These are phyloP conservation scores for Bucorvus abyssinicus DNA, from an alignment of 2,797 vertebrate genomes.

Conservation along the genomic window DNA sequence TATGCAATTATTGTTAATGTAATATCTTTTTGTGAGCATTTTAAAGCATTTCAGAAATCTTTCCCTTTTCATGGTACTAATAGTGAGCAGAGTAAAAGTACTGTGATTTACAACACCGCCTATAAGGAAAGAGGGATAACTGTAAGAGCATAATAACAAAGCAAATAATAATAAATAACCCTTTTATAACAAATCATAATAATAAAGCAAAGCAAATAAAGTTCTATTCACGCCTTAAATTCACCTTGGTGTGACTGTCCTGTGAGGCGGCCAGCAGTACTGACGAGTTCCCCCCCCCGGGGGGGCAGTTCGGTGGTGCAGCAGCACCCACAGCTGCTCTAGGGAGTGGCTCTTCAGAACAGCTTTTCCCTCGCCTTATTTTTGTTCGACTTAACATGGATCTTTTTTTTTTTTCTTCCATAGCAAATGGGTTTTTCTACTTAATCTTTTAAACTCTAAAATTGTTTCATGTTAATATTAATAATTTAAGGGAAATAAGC, in stretches of 20 bases:
- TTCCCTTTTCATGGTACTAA: background rate
- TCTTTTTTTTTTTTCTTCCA: background rate
- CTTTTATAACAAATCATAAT: background rate
- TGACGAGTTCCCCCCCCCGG: background rate
- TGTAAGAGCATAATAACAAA: background rate
- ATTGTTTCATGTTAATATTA: background rate
- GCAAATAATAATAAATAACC: background rate
- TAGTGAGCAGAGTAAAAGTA: background rate
- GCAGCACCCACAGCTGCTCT: accelerated
- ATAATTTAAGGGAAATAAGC: conserved; percentile 35
- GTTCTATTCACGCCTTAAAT: accelerated
- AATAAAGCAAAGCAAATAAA: background rate
- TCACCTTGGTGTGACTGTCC: accelerated
- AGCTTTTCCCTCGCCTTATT: background rate
- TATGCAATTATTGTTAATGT: background rate
- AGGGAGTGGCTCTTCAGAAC: background rate
- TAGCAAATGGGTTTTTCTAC: background rate
- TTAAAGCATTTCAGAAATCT: background rate
- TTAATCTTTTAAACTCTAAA: conserved; percentile 27
- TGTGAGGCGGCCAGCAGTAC: background rate
- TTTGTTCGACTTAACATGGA: background rate
- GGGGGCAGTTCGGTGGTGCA: background rate
- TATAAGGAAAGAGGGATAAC: background rate
- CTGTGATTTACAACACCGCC: background rate
- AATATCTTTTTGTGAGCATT: background rate